Evolutionary conservation across 2,113 vertebrate species (phyloP).

Genomic region (Chascanopsetta lugubris): DNA sequence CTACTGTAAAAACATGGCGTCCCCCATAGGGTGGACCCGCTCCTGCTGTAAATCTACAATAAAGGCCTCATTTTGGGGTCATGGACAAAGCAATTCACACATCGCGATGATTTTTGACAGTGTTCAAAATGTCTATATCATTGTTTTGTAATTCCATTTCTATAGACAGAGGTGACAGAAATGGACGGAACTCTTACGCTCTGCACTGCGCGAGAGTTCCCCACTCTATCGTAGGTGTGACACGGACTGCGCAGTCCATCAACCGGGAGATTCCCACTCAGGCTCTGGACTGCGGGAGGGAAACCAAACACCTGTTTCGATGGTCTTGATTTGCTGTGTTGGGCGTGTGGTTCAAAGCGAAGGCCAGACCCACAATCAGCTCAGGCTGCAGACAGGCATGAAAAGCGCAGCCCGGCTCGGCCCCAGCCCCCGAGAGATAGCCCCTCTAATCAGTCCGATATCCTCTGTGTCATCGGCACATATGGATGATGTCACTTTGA

Average conservation of each 20-base stretch:
- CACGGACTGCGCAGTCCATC: conserved; percentile 7
- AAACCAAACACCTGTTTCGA: conserved; percentile 10
- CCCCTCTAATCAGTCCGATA: conserved; percentile 30
- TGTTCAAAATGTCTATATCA: no score
- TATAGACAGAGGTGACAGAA: neutral
- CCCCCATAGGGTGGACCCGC: no score
- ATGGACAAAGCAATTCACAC: no score
- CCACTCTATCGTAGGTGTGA: neutral
- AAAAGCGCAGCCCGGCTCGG: neutral
- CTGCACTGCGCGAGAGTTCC: neutral
- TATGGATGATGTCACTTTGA: conserved; percentile 36
- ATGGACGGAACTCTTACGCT: no score
- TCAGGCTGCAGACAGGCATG: conserved; percentile 33
- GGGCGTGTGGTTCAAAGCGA: conserved; percentile 26
- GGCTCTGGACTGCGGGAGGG: neutral
- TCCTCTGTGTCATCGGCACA: conserved; percentile 25
- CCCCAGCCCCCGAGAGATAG: conserved; percentile 12
- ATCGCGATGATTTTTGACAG: no score
- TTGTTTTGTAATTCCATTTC: neutral
- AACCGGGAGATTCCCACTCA: neutral
- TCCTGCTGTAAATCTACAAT: no score
- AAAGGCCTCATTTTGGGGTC: no score
- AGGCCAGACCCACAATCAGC: conserved; percentile 50
- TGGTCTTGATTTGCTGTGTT: conserved; percentile 26
- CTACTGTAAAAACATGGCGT: no score